These are phyloP conservation scores for Chrysemys picta DNA, from an alignment of 2,113 vertebrate species.

Conservation along the genomic window DNA sequence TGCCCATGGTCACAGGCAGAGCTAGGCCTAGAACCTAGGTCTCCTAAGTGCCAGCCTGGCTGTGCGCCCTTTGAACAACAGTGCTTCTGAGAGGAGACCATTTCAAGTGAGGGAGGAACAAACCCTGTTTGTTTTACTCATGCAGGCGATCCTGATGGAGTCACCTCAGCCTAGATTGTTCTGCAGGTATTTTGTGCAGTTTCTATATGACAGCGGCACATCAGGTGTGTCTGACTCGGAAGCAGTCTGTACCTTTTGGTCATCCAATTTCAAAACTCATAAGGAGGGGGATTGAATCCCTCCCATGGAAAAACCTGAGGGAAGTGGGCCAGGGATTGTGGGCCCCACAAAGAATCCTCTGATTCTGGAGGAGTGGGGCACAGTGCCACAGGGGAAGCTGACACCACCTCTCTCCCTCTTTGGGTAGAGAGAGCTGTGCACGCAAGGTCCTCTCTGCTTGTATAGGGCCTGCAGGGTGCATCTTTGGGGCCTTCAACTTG, in stretches of 20 bases:
- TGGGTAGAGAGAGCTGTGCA: not conserved
- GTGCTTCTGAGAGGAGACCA: not conserved
- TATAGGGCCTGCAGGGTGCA: not conserved
- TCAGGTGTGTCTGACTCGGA: not conserved
- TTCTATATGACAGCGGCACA: not conserved
- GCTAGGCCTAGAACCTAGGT: not conserved
- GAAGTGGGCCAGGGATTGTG: not conserved
- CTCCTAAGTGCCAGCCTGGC: not conserved
- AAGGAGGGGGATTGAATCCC: not conserved
- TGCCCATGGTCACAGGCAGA: not conserved
- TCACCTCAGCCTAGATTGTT: not conserved
- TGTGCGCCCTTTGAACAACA: too few species aligned
- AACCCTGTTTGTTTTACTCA: not conserved
- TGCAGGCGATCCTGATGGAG: not conserved
- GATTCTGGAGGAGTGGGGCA: not conserved
- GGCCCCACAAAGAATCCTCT: not conserved
- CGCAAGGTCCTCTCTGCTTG: constrained; percentile 40
- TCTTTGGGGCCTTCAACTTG: not conserved
- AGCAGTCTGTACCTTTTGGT: not conserved
- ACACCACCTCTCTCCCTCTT: not conserved
- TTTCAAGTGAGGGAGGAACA: not conserved
- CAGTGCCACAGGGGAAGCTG: not conserved
- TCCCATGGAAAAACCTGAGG: not conserved
- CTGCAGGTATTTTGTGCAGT: not conserved
- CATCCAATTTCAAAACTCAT: not conserved